Conservation (phyloP, 2,888 invertebrate species). For the Alviniconcha strummeri region DNA sequence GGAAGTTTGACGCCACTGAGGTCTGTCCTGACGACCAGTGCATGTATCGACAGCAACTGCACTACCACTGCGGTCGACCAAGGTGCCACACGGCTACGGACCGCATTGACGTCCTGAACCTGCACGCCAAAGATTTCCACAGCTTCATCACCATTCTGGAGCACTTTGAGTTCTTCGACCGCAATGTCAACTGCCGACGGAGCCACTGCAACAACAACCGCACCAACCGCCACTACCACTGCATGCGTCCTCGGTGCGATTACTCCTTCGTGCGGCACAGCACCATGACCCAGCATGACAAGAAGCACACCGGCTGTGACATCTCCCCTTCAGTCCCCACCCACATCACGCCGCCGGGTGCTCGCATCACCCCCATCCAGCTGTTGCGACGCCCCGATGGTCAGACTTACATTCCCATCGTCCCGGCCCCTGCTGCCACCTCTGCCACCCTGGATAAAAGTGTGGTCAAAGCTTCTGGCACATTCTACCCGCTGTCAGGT, state of each 20-base stretch:
- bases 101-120: slow-evolving; percentile 84
- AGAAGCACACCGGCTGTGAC: slow-evolving; percentile 76
- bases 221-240: slow-evolving; percentile 85
- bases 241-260: slow-evolving; percentile 82
- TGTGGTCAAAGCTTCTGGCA: slow-evolving; percentile 94
- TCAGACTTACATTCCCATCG: slow-evolving; percentile 39
- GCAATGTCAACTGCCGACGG: slow-evolving; percentile 82
- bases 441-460: slow-evolving; percentile 33
- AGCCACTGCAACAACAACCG: slow-evolving; percentile 82
- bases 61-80: slow-evolving; percentile 89
- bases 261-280: slow-evolving; percentile 85
- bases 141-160: slow-evolving; percentile 87
- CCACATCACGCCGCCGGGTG: slow-evolving; percentile 37
- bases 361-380: slow-evolving; percentile 27
- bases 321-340: slow-evolving; percentile 25
- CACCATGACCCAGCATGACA: slow-evolving; percentile 84
- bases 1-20: slow-evolving; percentile 61
- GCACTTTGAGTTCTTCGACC: slow-evolving; percentile 89
- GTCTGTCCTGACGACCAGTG: slow-evolving; percentile 85
- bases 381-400: slow-evolving; percentile 31
- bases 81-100: slow-evolving; percentile 90
- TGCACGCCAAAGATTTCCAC: slow-evolving; percentile 91
- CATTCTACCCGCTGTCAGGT: slow-evolving; percentile 89
- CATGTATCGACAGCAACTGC: slow-evolving; percentile 81
- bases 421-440: slow-evolving; percentile 27